Percentiles rank a stretch among this genome's conserved stretches.
phyloP scores from a whole-genome alignment of 2,113 vertebrate species.

The Mellivora capensis region DNA sequence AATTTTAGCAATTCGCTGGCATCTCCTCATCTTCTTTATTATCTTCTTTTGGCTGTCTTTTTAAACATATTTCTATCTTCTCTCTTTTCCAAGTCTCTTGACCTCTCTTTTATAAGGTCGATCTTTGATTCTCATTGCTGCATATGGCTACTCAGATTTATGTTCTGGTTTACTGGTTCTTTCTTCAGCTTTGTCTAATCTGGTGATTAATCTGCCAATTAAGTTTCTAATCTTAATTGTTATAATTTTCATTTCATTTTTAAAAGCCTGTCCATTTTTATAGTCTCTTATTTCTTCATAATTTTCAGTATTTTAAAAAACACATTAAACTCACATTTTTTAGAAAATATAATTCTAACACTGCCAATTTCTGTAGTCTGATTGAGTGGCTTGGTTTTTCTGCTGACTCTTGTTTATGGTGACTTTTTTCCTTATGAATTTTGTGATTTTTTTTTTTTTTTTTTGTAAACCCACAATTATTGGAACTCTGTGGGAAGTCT shows the following conservation, averaged over 20 bases:
- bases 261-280: not conserved
- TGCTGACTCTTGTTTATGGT: not conserved
- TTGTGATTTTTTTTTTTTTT: conserved; percentile 19
- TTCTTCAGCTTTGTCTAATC: not conserved
- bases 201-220: not conserved
- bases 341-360: not conserved
- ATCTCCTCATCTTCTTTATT: not conserved
- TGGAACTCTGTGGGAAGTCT: not conserved
- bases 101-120: not conserved
- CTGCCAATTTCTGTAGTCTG: not conserved
- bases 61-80: not conserved
- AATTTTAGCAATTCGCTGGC: not conserved
- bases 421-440: not conserved
- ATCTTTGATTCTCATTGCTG: not conserved
- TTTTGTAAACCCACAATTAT: not conserved
- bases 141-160: not conserved
- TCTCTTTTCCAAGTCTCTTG: not conserved
- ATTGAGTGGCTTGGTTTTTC: not conserved
- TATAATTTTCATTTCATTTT: not conserved
- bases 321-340: not conserved
- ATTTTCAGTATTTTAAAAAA: not conserved
- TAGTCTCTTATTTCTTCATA: not conserved
- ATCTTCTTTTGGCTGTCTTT: not conserved
- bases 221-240: conserved; percentile 7
- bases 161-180: not conserved